phyloP scores from a whole-genome alignment of 1,140 invertebrate genomes.

The Meloidogyne floridensis region DNA sequence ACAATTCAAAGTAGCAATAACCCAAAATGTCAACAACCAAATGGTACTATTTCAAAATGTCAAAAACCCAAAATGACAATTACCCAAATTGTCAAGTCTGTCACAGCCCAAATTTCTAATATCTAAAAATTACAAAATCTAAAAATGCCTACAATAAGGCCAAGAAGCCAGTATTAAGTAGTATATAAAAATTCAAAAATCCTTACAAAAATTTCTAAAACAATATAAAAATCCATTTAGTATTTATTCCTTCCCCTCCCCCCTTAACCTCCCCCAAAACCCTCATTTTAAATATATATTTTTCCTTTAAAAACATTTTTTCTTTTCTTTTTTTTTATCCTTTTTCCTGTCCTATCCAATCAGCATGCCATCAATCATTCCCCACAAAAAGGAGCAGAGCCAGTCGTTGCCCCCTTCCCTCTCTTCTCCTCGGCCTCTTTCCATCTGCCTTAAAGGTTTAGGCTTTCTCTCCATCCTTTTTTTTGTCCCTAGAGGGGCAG shows the following conservation, averaged over 20 bases:
- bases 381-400: neutral
- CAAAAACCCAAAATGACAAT: too few species aligned
- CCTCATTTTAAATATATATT: neutral
- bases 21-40: neutral
- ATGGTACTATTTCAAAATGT: neutral
- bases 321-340: neutral
- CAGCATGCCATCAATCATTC: slow-evolving; percentile 1
- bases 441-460: neutral
- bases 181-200: too few species aligned
- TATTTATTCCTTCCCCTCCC: too few species aligned
- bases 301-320: neutral
- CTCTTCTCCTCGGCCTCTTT: neutral
- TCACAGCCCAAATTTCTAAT: too few species aligned
- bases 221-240: neutral
- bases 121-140: too few species aligned
- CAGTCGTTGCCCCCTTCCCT: neutral
- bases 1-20: too few species aligned
- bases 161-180: too few species aligned
- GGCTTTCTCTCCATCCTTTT: neutral
- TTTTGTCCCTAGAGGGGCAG: neutral
- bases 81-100: too few species aligned
- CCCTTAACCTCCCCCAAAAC: neutral
- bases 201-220: neutral
- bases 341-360: slow-evolving; percentile 2
- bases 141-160: too few species aligned